phyloP scores from a whole-genome alignment of 2,888 invertebrate genomes.

The Cremastinae sp. region DNA sequence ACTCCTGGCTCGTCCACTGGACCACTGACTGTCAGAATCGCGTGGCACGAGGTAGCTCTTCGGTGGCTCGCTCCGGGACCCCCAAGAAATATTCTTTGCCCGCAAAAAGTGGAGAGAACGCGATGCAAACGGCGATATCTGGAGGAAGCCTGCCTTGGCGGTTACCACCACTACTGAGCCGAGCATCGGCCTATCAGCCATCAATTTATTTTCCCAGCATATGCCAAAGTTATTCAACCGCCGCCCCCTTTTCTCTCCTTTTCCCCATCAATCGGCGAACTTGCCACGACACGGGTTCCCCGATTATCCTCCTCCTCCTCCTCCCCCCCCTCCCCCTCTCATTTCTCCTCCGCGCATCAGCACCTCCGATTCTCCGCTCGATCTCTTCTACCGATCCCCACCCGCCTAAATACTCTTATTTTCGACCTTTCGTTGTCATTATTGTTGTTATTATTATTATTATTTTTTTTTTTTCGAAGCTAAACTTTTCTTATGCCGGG shows the following conservation, averaged over 20 bases:
- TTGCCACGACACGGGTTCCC: slow-evolving; percentile 57
- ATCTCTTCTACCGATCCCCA: neutral
- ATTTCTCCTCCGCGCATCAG: too few species aligned
- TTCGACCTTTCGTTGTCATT: too few species aligned
- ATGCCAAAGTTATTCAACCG: slow-evolving; percentile 11
- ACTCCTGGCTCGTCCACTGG: slow-evolving; percentile 61
- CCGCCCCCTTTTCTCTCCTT: slow-evolving; percentile 55
- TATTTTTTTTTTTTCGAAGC: neutral
- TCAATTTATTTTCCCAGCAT: slow-evolving; percentile 3
- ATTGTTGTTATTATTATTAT: neutral
- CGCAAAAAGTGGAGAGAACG: slow-evolving; percentile 47
- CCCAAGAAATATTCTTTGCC: slow-evolving; percentile 61
- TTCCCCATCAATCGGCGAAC: slow-evolving; percentile 46
- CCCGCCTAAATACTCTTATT: too few species aligned
- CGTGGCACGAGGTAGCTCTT: slow-evolving; percentile 35
- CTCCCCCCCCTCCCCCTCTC: neutral
- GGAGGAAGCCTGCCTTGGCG: slow-evolving; percentile 48
- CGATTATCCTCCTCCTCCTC: slow-evolving; percentile 65
- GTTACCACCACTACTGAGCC: slow-evolving; percentile 34
- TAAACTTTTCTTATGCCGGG: too few species aligned
- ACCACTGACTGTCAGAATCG: slow-evolving; percentile 61
- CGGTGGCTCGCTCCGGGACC: slow-evolving; percentile 35
- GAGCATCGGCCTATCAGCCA: neutral
- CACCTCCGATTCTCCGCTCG: too few species aligned
- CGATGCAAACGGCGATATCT: slow-evolving; percentile 39